phyloP scores from a whole-genome alignment of 2,888 invertebrate genomes.

The Acanthosepion pharaonis region DNA sequence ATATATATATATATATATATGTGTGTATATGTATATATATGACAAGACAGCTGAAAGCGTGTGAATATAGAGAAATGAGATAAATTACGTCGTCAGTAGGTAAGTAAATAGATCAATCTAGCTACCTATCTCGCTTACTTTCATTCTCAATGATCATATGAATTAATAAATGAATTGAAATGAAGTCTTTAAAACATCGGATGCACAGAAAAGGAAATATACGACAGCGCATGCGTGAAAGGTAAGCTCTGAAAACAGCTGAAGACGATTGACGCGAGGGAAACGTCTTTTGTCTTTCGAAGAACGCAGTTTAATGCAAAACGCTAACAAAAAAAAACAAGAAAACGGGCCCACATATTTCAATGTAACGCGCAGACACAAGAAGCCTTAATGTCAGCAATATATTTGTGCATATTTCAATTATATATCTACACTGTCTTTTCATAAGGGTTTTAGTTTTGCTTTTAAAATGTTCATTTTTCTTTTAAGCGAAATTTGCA shows the following conservation, averaged over 20 bases:
- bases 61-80: too few species aligned
- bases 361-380: background rate
- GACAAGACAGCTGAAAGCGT: too few species aligned
- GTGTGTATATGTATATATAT: too few species aligned
- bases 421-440: background rate
- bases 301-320: background rate
- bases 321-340: background rate
- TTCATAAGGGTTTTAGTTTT: background rate
- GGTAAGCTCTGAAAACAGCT: background rate
- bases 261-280: background rate
- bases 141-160: background rate
- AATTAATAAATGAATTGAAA: background rate
- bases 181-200: background rate
- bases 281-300: background rate
- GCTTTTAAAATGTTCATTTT: background rate
- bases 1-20: background rate
- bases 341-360: background rate
- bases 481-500: too few species aligned
- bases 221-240: slow-evolving; percentile 2
- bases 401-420: background rate
- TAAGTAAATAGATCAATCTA: too few species aligned
- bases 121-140: background rate
- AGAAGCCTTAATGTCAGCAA: background rate
- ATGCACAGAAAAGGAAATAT: background rate
- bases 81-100: too few species aligned